These are phyloP conservation scores for Cataglyphis cursor DNA, from an alignment of 2,888 invertebrate genomes.

Conservation along the genomic window DNA sequence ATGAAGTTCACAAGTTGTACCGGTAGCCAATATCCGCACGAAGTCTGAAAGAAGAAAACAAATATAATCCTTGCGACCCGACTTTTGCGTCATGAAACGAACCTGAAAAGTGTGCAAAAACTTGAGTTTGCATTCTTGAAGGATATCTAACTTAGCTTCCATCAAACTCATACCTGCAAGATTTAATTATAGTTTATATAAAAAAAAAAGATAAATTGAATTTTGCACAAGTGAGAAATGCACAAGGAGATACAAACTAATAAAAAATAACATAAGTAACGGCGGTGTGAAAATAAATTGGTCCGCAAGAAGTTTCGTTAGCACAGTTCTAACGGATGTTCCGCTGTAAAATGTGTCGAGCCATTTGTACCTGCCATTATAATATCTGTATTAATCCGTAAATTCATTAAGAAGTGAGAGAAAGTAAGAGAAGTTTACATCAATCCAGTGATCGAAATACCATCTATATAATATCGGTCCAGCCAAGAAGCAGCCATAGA, in stretches of 20 bases:
- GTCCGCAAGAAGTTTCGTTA: constrained; percentile 91
- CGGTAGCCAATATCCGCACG: constrained; percentile 95
- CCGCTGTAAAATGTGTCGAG: constrained; percentile 91
- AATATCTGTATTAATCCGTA: constrained; percentile 3
- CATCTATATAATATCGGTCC: constrained; percentile 83
- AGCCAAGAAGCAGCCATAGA: constrained; percentile 81
- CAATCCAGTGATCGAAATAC: constrained; percentile 64
- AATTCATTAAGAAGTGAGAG: constrained; percentile 10
- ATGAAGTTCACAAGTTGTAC: constrained; percentile 93
- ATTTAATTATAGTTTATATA: constrained; percentile 10
- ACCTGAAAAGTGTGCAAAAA: constrained; percentile 90
- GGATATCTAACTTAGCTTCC: constrained; percentile 91
- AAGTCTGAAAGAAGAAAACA: constrained; percentile 87
- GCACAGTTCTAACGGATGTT: constrained; percentile 89
- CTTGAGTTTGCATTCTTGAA: constrained; percentile 91
- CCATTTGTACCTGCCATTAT: constrained; percentile 91
- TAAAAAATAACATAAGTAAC: constrained; percentile 91
- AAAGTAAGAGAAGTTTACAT: neutral
- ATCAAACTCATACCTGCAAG: constrained; percentile 91
- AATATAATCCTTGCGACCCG: neutral
- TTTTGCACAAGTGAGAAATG: constrained; percentile 20
- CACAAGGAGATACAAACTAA: constrained; percentile 88
- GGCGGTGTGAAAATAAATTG: constrained; percentile 93
- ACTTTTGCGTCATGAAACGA: constrained; percentile 47
- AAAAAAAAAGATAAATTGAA: neutral